Percentiles rank a stretch among this genome's conserved stretches.
These are phyloP conservation scores for Alexandromys fortis DNA, from an alignment of 2,113 vertebrate genomes.

Conservation along the genomic window DNA sequence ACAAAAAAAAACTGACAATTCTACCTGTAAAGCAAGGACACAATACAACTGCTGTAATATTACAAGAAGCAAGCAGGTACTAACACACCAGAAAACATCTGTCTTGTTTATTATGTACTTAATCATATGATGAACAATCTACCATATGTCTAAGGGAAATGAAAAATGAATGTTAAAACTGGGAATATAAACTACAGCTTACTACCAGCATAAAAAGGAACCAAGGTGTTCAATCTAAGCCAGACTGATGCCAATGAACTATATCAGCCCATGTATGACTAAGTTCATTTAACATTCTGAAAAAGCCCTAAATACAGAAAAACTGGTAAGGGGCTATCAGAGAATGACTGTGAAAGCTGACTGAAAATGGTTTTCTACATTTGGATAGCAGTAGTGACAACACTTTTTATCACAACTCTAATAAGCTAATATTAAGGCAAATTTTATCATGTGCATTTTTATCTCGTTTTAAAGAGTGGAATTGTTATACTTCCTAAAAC, in stretches of 20 bases:
- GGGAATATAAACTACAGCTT: neutral
- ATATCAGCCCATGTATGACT: neutral
- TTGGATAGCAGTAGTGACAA: neutral
- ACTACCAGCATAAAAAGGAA: neutral
- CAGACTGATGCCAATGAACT: neutral
- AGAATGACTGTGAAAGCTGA: neutral
- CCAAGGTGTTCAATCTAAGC: neutral
- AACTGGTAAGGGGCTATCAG: neutral
- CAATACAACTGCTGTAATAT: neutral
- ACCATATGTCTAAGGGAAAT: constrained; percentile 46
- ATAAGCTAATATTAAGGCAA: neutral
- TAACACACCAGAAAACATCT: neutral
- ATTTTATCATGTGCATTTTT: neutral
- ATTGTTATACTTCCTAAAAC: neutral
- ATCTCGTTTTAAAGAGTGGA: neutral
- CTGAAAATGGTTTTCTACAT: constrained; percentile 24
- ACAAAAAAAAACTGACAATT: neutral
- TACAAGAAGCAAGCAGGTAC: neutral
- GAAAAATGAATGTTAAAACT: constrained; percentile 47
- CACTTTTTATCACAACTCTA: constrained; percentile 43
- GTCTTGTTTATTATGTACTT: constrained; percentile 12
- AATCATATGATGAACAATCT: neutral
- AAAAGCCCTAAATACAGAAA: constrained; percentile 20
- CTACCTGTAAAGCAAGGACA: neutral
- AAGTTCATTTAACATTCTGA: neutral